phyloP scores from a whole-genome alignment of 2,797 vertebrate species.

The Myoxocephalus aenaeus region DNA sequence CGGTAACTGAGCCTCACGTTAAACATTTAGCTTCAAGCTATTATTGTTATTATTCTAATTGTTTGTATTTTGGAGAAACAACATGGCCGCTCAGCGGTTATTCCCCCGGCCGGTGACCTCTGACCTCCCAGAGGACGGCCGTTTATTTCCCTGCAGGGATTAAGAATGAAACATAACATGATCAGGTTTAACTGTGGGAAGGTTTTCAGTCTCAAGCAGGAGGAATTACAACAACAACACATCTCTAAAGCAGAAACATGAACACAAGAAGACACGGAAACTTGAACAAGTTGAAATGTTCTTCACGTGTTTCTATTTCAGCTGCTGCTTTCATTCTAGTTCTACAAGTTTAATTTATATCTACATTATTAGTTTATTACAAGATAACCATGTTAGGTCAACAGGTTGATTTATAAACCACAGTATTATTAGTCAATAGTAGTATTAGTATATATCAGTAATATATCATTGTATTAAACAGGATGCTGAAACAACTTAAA shows the following conservation, averaged over 20 bases:
- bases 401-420: too few relatives aligned
- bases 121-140: not conserved
- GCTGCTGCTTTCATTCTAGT: too few relatives aligned
- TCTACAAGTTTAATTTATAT: too few relatives aligned
- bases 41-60: not conserved
- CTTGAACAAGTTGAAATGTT: too few relatives aligned
- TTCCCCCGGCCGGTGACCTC: not conserved
- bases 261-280: not conserved
- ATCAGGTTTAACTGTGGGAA: not conserved
- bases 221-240: not conserved
- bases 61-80: not conserved
- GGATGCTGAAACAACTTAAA: too few relatives aligned
- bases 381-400: too few relatives aligned
- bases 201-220: not conserved
- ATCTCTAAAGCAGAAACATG: not conserved
- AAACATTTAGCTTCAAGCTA: too few relatives aligned
- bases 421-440: too few relatives aligned
- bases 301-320: too few relatives aligned
- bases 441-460: not conserved
- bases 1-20: not conserved
- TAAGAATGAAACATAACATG: not conserved
- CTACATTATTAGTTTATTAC: too few relatives aligned
- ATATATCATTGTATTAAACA: not conserved
- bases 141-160: not conserved
- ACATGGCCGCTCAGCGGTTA: not conserved